Evolutionary conservation across 2,888 invertebrate genomes (phyloP), one percentile per base, ranked within the genome.

Genomic region (Dicranocentrus wangi): DNA sequence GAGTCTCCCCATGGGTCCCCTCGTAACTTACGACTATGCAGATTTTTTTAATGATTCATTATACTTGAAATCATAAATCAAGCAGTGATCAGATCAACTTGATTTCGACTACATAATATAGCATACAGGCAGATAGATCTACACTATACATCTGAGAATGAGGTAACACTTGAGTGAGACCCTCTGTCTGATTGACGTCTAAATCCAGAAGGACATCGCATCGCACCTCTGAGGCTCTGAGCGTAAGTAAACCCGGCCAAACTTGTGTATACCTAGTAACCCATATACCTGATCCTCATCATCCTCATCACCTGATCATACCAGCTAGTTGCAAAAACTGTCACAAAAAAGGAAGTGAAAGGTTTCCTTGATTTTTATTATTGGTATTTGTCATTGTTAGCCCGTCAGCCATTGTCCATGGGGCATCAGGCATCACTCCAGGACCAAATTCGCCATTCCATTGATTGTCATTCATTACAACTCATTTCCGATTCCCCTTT

Each of bases 281-380:
- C n/a, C n/a, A n/a, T n/a, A n/a, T n/a, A n/a, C n/a, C n/a, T n/a
- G n/a, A n/a, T n/a, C n/a, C n/a, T n/a, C n/a, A n/a, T n/a, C n/a
- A n/a, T n/a, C n/a, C n/a, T n/a, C n/a, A n/a, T n/a, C n/a, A n/a
- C n/a, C n/a, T n/a, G n/a, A n/a, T n/a, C n/a, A n/a, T n/a, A n/a
- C n/a, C n/a, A 8, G 13, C 13, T n/a, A 39, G 13, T 13, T 13
- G 10, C 32, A 32, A 32, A 32, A 60, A 68, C 51, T 69, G 53
- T 63, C 51, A 77, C 77, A 77, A 77, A 77, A 77, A 77, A 61
- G 68, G 68, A 77, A 77, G 77, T 77, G 77, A 77, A 77, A 77
- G 77, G 77, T 69, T 61, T 77, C 77, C 69, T 76, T 69, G 77
- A 77, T 32, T 63, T 15, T 10, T 68, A 51, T 27, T 66, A 66